Percentiles rank a stretch among this genome's conserved stretches.
Evolutionary conservation across 2,888 invertebrate species (phyloP).

Genomic region (Nephrotoma flavescens): DNA sequence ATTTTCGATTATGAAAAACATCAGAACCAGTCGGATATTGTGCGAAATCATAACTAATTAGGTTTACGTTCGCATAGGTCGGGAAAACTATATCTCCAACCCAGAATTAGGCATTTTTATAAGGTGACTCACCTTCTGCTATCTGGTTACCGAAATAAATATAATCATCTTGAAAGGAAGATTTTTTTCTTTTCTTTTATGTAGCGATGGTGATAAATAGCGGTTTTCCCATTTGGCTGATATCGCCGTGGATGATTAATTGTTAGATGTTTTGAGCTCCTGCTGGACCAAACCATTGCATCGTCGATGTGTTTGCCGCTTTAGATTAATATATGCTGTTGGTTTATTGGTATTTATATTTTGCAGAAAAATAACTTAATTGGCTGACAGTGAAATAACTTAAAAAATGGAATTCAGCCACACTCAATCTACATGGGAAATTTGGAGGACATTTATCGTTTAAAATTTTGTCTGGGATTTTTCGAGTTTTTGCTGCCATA

Average conservation of each 20-base stretch:
- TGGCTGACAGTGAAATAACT: too few relatives aligned
- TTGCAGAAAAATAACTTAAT: too few relatives aligned
- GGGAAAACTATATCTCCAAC: neutral
- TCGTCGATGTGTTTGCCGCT: conserved; percentile 14
- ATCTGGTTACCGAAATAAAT: neutral
- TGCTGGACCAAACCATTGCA: conserved; percentile 17
- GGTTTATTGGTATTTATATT: too few relatives aligned
- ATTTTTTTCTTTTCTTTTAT: neutral
- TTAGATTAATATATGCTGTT: too few relatives aligned
- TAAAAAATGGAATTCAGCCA: too few relatives aligned
- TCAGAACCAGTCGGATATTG: neutral
- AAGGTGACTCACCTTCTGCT: neutral
- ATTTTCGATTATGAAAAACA: neutral
- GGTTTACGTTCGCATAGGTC: neutral
- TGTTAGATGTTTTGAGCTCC: conserved; percentile 13
- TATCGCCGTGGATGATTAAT: neutral
- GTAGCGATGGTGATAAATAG: neutral
- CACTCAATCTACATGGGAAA: too few relatives aligned
- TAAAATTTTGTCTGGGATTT: too few relatives aligned
- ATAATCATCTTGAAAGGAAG: neutral
- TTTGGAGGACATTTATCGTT: too few relatives aligned
- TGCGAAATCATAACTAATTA: neutral
- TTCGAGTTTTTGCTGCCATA: too few relatives aligned
- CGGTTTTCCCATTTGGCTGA: neutral
- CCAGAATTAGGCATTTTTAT: neutral